phyloP scores from a whole-genome alignment of 2,888 invertebrate genomes.

The Calameuta idolon region DNA sequence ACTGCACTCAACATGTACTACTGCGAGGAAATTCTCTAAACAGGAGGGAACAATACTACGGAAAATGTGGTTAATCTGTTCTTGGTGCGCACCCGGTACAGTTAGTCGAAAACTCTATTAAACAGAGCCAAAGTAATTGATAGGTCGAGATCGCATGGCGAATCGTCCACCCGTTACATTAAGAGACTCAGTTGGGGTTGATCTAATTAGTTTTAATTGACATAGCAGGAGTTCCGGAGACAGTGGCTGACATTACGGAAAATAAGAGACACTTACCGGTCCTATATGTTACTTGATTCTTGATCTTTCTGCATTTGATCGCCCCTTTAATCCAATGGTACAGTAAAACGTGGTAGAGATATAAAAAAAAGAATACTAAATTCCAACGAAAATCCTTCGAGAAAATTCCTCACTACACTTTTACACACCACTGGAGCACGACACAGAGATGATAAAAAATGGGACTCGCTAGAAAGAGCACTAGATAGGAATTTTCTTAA shows the following conservation, averaged over 20 bases:
- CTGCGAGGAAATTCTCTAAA: too few relatives aligned
- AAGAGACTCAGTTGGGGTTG: background rate
- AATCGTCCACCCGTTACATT: background rate
- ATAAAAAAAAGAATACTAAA: background rate
- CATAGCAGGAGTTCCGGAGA: background rate
- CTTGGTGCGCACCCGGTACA: too few relatives aligned
- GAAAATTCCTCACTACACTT: background rate
- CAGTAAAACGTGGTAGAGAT: background rate
- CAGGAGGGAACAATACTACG: too few relatives aligned
- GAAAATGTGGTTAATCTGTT: too few relatives aligned
- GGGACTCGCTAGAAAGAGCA: background rate
- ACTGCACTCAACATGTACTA: too few relatives aligned
- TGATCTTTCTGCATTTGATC: background rate
- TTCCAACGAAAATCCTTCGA: background rate
- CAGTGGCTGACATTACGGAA: background rate
- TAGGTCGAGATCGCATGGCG: background rate
- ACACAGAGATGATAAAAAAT: background rate
- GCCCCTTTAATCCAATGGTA: background rate
- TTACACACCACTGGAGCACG: background rate
- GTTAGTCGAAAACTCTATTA: too few relatives aligned
- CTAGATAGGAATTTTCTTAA: background rate
- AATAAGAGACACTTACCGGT: conserved; percentile 2
- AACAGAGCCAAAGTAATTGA: background rate
- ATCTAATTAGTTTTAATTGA: background rate
- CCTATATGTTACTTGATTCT: background rate